Percentiles rank a stretch among this genome's conserved stretches.
These are phyloP conservation scores for Drosophila repletoides DNA, from an alignment of 1,140 invertebrate species.

Conservation along the genomic window DNA sequence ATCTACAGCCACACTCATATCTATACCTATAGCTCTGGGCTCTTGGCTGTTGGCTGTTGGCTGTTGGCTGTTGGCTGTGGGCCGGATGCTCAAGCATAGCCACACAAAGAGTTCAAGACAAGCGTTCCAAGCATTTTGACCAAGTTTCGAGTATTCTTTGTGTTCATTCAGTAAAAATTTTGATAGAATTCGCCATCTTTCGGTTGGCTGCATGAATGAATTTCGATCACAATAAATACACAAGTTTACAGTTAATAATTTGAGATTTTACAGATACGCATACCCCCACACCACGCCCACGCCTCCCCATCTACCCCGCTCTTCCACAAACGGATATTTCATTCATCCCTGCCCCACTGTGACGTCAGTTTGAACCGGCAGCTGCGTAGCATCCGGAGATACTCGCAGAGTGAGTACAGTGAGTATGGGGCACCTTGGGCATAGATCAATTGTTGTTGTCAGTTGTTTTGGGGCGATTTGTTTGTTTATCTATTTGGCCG, in stretches of 20 bases:
- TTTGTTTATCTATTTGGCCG: constrained; percentile 63
- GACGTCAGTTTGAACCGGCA: constrained; percentile 26
- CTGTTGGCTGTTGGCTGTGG: constrained; percentile 12
- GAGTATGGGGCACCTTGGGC: constrained; percentile 18
- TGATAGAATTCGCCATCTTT: constrained; percentile 4
- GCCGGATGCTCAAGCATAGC: constrained; percentile 60
- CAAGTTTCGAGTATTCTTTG: too few relatives aligned
- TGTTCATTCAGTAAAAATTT: constrained; percentile 21
- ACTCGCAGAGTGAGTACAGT: too few relatives aligned
- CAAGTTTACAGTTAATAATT: constrained; percentile 59
- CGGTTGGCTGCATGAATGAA: constrained; percentile 43
- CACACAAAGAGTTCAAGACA: constrained; percentile 42
- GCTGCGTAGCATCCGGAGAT: constrained; percentile 18
- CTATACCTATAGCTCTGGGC: too few relatives aligned
- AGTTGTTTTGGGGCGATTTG: constrained; percentile 53
- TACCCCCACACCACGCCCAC: constrained; percentile 13
- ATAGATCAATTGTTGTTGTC: constrained; percentile 74
- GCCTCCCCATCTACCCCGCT: neutral
- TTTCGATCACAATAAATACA: constrained; percentile 61
- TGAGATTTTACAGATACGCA: constrained; percentile 60
- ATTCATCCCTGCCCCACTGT: constrained; percentile 44
- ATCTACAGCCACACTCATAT: too few relatives aligned
- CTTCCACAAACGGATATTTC: constrained; percentile 51
- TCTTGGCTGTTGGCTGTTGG: constrained; percentile 11
- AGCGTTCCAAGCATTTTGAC: constrained; percentile 30